Evolutionary conservation across 1,140 invertebrate genomes (phyloP), one percentile per base, ranked within the genome.

Genomic region (Plectrocnemia conspersa): DNA sequence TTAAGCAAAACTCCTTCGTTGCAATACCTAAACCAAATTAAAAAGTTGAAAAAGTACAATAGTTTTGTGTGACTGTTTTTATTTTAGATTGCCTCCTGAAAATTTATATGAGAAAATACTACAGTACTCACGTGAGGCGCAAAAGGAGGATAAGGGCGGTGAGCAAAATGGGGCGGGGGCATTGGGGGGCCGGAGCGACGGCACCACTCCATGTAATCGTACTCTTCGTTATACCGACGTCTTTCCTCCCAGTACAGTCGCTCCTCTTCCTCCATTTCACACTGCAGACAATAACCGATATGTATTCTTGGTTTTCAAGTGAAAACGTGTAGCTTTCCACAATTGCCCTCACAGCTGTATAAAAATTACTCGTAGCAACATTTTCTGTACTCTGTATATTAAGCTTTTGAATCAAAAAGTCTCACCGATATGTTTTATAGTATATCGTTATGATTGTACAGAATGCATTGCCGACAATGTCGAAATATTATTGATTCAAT

Each of bases 161-260:
- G 53, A 41, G 44, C 42, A 36, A 73, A 68, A 3, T 76, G 76
- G 60, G 79, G 77, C 6, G 77, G 77, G 1, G 75, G 75, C 16
- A 72, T 71, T 27, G 42, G 52, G 49, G 80, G 76, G 61, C 87
- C 88, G 64, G 83, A 81, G 57, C 82, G 79, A 59, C 80, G 77
- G 72, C 81, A 85, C 86, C 86, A 89, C 62, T 89, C 88, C 64
- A 85, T 85, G 62, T 89, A 89, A 64, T 91, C 85, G 59, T 82
- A 81, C 64, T 88, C 88, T 58, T 89, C 86, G 63, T 90, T 88
- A 63, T 84, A 89, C 1, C 86, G 77, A 15, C 88, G 76, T 44
- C 85, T 74, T 63, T 92, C 91, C 64, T 93, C 91, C 90, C 91
- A 94, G 68, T 91, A 93, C 68, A 84, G 82, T 64, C 88, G 80